A percentile compares a stretch with the other conserved stretches of the same genome.
Evolutionary conservation across 2,797 vertebrate species (phyloP).

Genomic region (Glyptemys insculpta): DNA sequence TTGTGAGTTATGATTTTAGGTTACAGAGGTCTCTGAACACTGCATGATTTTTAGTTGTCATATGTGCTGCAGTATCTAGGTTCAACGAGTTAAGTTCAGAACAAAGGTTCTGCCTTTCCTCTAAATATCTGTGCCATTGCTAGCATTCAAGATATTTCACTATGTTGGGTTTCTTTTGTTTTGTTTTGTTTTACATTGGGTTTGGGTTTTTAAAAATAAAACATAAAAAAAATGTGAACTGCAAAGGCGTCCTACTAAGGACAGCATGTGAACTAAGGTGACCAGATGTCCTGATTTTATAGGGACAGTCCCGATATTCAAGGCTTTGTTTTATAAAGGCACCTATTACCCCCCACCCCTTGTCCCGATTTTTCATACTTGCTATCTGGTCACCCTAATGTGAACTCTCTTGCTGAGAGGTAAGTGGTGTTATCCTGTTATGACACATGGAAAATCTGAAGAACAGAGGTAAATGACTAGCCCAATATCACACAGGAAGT

Average conservation of each 20-base stretch:
- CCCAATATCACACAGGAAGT: background rate
- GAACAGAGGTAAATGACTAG: background rate
- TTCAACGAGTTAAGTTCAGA: conserved; percentile 62
- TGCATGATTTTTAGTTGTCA: conserved; percentile 23
- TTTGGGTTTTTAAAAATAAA: conserved; percentile 17
- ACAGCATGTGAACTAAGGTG: background rate
- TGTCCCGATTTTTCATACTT: too few species aligned
- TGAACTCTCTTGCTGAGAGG: conserved; percentile 53
- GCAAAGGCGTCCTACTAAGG: conserved; percentile 19
- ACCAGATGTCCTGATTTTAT: too few species aligned
- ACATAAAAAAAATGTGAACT: background rate
- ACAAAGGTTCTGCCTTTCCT: conserved; percentile 33
- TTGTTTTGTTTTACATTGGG: background rate
- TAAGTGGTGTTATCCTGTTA: conserved; percentile 34
- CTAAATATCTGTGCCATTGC: conserved; percentile 46
- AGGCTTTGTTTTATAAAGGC: too few species aligned
- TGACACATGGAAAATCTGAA: conserved; percentile 38
- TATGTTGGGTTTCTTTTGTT: background rate
- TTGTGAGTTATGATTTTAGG: conserved; percentile 41
- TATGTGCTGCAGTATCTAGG: conserved; percentile 46
- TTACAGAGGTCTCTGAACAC: conserved; percentile 31
- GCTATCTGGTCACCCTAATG: too few species aligned
- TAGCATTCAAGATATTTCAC: background rate
- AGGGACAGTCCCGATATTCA: too few species aligned
- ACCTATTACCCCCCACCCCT: too few species aligned